Conservation (phyloP, 2,797 vertebrate species). For the Dallia pectoralis region DNA sequence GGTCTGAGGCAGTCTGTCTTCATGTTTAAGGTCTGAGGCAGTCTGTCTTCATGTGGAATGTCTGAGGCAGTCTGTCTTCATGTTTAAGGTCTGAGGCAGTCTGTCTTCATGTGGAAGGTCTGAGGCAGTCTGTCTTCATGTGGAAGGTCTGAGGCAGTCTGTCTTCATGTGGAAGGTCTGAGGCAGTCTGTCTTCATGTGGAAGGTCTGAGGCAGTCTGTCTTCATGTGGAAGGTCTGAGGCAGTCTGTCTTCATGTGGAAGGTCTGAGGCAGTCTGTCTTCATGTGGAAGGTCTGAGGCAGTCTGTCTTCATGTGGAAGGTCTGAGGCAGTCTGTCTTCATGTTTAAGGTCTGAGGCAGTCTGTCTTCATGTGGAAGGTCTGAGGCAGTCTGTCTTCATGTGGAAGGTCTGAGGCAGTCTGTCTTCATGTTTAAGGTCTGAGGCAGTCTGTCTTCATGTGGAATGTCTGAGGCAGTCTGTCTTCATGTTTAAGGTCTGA, state of each 20-base stretch:
- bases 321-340: neutral
- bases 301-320: slow-evolving; percentile 9
- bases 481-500: slow-evolving; percentile 27
- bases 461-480: slow-evolving; percentile 39
- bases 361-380: slow-evolving; percentile 16
- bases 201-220: neutral
- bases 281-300: too few relatives aligned
- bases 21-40: neutral
- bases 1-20: slow-evolving; percentile 11
- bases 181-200: slow-evolving; percentile 5
- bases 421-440: slow-evolving; percentile 6
- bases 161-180: too few relatives aligned
- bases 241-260: neutral
- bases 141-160: slow-evolving; percentile 4
- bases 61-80: too few relatives aligned
- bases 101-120: slow-evolving; percentile 14
- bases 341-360: slow-evolving; percentile 21
- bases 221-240: slow-evolving; percentile 23
- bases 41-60: too few relatives aligned
- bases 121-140: neutral
- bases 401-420: too few relatives aligned
- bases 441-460: slow-evolving; percentile 29
- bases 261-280: slow-evolving; percentile 40
- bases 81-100: slow-evolving; percentile 32
- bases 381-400: slow-evolving; percentile 34